phyloP scores from a whole-genome alignment of 2,888 invertebrate species.

The Stenolophus ochropezus region DNA sequence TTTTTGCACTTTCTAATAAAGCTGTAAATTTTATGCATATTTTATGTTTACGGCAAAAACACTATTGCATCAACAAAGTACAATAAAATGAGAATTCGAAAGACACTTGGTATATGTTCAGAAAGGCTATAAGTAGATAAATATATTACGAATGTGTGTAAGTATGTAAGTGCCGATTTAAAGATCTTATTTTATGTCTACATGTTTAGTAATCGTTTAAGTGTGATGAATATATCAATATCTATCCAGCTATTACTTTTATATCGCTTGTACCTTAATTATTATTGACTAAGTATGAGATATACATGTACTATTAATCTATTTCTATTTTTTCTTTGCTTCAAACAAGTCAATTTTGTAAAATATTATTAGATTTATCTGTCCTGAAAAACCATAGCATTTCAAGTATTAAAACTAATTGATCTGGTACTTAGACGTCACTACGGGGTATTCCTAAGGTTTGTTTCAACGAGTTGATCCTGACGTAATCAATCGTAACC shows the following conservation, averaged over 20 bases:
- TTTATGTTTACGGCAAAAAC: too few relatives aligned
- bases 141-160: slow-evolving; percentile 6
- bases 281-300: slow-evolving; percentile 12
- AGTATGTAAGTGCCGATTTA: slow-evolving; percentile 38
- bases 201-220: slow-evolving; percentile 27
- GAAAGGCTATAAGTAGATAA: slow-evolving; percentile 8
- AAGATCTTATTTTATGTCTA: slow-evolving; percentile 32
- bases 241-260: background rate
- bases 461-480: too few relatives aligned
- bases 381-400: too few relatives aligned
- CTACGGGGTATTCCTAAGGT: too few relatives aligned
- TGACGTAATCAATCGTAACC: too few relatives aligned
- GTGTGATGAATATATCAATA: slow-evolving; percentile 29
- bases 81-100: background rate
- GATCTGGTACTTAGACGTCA: too few relatives aligned
- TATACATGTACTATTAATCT: background rate
- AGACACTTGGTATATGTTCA: background rate
- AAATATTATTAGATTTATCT: too few relatives aligned
- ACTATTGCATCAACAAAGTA: background rate
- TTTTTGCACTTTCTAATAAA: too few relatives aligned
- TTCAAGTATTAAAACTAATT: too few relatives aligned
- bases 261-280: slow-evolving; percentile 18
- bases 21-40: too few relatives aligned
- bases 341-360: background rate
- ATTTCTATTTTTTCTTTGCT: background rate